phyloP scores from a whole-genome alignment of 2,888 invertebrate species.

The Cenopis cana region DNA sequence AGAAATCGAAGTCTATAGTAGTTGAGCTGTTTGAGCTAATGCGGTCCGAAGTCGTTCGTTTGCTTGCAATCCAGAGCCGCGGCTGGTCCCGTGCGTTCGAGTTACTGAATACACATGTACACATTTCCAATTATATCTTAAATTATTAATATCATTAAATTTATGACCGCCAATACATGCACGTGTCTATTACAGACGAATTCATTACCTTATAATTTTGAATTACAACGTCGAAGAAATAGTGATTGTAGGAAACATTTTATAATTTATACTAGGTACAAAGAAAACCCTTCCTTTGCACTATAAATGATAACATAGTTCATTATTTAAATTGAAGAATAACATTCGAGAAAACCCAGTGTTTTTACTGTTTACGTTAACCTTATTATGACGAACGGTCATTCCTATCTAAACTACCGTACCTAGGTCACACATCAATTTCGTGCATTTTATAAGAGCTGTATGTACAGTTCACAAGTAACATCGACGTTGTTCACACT shows the following conservation, averaged over 20 bases:
- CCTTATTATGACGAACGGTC: background rate
- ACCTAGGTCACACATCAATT: conserved; percentile 48
- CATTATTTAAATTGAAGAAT: background rate
- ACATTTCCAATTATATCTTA: conserved; percentile 37
- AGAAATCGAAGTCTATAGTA: conserved; percentile 20
- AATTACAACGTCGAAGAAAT: background rate
- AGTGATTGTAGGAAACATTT: background rate
- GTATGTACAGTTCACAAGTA: conserved; percentile 59
- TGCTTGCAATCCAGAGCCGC: background rate
- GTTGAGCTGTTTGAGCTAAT: conserved; percentile 25
- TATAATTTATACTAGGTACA: background rate
- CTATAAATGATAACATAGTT: too few relatives aligned
- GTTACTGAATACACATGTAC: conserved; percentile 46
- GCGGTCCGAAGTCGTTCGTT: background rate
- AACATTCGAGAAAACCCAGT: background rate
- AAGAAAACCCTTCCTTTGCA: too few relatives aligned
- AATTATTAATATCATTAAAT: conserved; percentile 14
- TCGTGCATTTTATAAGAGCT: conserved; percentile 60
- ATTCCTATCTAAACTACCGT: conserved; percentile 54
- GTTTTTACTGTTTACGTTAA: background rate
- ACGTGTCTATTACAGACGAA: conserved; percentile 33
- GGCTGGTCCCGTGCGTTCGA: conserved; percentile 51
- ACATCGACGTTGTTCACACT: conserved; percentile 58
- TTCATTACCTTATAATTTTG: background rate
- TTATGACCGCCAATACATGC: conserved; percentile 51